Conservation (phyloP, 2,888 invertebrate species). For the Mimachlamys varia region DNA sequence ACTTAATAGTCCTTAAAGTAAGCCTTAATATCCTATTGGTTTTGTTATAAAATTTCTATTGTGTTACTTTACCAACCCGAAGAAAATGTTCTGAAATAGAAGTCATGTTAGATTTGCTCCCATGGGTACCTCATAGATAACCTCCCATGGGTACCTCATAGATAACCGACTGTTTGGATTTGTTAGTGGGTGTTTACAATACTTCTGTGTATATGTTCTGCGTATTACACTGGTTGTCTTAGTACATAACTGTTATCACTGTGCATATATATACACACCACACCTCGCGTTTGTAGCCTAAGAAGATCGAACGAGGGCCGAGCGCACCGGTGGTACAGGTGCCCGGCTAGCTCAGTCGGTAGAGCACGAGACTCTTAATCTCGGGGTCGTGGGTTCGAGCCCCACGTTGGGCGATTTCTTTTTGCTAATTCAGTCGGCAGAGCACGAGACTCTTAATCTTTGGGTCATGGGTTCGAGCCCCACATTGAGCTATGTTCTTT, state of each 20-base stretch:
- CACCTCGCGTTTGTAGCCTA: background rate
- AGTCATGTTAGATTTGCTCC: too few relatives aligned
- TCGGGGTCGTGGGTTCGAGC: conserved; percentile 18
- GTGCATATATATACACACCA: background rate
- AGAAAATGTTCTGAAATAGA: too few relatives aligned
- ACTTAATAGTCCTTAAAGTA: too few relatives aligned
- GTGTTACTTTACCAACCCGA: too few relatives aligned
- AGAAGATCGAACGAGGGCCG: background rate
- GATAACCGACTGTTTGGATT: too few relatives aligned
- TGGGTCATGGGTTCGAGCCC: background rate
- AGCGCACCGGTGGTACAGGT: background rate
- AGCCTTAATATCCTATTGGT: too few relatives aligned
- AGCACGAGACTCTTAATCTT: background rate
- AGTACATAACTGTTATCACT: too few relatives aligned
- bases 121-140: too few relatives aligned
- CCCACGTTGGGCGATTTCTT: background rate
- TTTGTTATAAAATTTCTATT: too few relatives aligned
- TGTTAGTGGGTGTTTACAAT: background rate
- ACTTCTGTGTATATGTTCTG: background rate
- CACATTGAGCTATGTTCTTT: background rate
- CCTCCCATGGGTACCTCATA: too few relatives aligned
- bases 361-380: conserved; percentile 18
- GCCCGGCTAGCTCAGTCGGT: conserved; percentile 34
- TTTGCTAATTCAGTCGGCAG: background rate
- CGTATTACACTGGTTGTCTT: too few relatives aligned